Evolutionary conservation across 2,888 invertebrate species (phyloP), one percentile per base, ranked within the genome.

Genomic region (Drosophila borborema): DNA sequence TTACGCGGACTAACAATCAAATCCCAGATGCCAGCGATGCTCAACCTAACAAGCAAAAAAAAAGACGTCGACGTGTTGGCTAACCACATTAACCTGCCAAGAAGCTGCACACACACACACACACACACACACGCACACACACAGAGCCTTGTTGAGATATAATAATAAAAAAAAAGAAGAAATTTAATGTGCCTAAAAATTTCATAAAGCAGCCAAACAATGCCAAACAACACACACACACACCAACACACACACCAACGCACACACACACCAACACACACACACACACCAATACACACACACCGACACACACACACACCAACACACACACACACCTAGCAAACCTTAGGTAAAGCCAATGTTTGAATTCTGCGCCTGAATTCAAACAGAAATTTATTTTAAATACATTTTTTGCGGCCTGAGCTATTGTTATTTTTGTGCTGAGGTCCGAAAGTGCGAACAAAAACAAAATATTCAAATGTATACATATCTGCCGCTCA

Each of bases 121-220:
- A 60, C 56, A 49, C 59, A 40, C 45, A 12, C 31, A 6, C 7
- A 43, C 45, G 34, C 28, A 41, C 23, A 40, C 36, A 38, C 34
- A 10, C 46, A 58, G 16, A 28, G 34, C 55, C 70, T 80, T 71
- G 81, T 74, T 81, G 72, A 73, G 67, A 70, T 68, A 77, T 70
- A 80, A 87, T 84, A 86, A 81, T 10, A 18, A 34, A 31, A 9
- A 6, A 12, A 78, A 83, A 84, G 65, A 45, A 18, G 12, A 45
- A 45, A 20, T 86, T 76, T 84, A 54, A 83, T 84, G 82, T 86
- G 82, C 85, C 81, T 81, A 71, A 86, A 84, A 81, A 51, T 67
- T 86, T 79, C 72, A 84, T 84, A 77, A 77, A 79, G 74, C 85
- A 67, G 55, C 63, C 79, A 78, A 84, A 86, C 82, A 84, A 78